Base-by-base conservation (phyloP, 1,140 invertebrate genomes). In the Hylaeus volcanicus region DNA sequence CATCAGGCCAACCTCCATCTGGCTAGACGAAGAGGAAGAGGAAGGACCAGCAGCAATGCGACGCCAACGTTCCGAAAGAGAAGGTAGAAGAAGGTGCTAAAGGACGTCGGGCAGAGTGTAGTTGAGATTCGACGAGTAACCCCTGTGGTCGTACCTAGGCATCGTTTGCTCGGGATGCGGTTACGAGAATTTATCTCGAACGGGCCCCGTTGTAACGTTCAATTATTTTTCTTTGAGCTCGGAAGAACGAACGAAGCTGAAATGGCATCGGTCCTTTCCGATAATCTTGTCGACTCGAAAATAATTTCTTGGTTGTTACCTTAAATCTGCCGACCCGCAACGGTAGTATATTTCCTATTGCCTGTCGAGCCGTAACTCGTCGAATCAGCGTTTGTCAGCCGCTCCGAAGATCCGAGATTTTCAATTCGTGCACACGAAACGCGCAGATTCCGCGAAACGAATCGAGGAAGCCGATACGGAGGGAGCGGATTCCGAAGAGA, bases 1-100 rank as follows among this genome's bases (percentile, higher is more conserved):
- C 90, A 55, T 71, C 58, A 77, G 63, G 88, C 89, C 89, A 90
- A 83, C 84, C 68, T 65, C 48, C 72, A 12, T 45, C 45, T 12
- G 66, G 0, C 39, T 26, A 39, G 2, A 39, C 6, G n/a, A 12
- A 51, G 4, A 56, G 51, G 26, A 66, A 79, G 4, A 56, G 51
- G 26, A 66, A 79, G 75, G 86, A 71, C 55, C 45, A n/a, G 26
- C 26, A 77, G 74, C 82, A 71, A 76, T 74, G 53, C 26, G 26
- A 26, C 26, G 26, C 26, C 26, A 26, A 26, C 26, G 26, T 26
- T 26, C 26, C 26, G 26, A 26, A 26, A 26, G 26, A 26, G 26
- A 26, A 26, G 26, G 26, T 26, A 26, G 26, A 26, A 26, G 26
- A 26, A 26, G 26, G 26, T 26, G 26, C 26, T 26, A 26, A 26